Evolutionary conservation across 2,113 vertebrate species (phyloP).

Genomic region (Pycnonotus jocosus): DNA sequence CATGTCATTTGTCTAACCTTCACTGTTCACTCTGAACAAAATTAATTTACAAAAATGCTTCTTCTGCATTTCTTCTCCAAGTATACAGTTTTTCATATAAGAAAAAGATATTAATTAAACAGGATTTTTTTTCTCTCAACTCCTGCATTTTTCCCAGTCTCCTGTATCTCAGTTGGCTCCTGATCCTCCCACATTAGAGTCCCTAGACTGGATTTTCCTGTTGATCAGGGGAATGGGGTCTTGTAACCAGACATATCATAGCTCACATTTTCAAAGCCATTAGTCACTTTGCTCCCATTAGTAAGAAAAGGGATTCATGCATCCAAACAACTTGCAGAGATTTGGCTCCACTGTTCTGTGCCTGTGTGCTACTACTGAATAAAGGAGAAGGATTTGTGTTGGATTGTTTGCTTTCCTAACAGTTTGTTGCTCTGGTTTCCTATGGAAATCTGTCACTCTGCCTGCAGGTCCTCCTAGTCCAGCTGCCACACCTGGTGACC

Average conservation of each 20-base stretch:
- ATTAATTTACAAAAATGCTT: background rate
- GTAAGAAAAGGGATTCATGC: background rate
- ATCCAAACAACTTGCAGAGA: background rate
- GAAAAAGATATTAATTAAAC: background rate
- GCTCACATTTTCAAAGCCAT: background rate
- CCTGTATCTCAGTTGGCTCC: background rate
- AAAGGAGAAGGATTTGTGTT: background rate
- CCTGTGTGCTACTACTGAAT: background rate
- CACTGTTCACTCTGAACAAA: background rate
- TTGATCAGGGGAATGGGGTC: accelerated
- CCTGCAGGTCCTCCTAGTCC: background rate
- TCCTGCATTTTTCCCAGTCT: background rate
- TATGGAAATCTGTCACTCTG: background rate
- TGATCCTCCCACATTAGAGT: background rate
- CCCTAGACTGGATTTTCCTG: background rate
- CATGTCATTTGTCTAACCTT: background rate
- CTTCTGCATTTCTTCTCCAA: background rate
- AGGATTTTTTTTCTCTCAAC: background rate
- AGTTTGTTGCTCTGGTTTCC: background rate
- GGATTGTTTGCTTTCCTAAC: accelerated
- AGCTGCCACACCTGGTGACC: background rate
- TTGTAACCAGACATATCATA: accelerated
- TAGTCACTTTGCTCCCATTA: background rate
- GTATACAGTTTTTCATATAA: background rate
- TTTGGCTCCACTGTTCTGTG: background rate